Evolutionary conservation across 2,797 vertebrate genomes (phyloP), one percentile per base, ranked within the genome.

Genomic region (Sebastes hubbsi): DNA sequence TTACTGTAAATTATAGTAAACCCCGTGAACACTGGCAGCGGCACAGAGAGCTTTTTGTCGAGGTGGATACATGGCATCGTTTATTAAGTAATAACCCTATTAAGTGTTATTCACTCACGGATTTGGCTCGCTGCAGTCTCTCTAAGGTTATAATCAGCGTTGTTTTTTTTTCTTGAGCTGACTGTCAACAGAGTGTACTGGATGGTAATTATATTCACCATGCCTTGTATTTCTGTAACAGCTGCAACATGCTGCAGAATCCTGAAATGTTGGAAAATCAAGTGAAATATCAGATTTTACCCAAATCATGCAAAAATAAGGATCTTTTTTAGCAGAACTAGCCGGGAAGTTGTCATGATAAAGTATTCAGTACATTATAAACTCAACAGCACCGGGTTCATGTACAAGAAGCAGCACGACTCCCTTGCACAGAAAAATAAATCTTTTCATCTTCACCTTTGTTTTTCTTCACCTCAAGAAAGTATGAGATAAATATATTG

Each of bases 31-130:
- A 75, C 63, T 82, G 79, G 78, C 87, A 62, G 56, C 25, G 5
- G 54, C 76, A 84, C 80, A 87, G 77, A 77, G 69, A 70, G 69
- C 63, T 79, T 88, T 42, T 89, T 90, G 72, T 77, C 54, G 64
- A 49, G 59, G 38, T 75, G 64, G 80, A 81, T 71, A 54, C 42
- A 67, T 81, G 78, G 54, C 66, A 78, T 87, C 83, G 84, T 91
- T 89, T 81, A 91, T 90, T 81, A 90, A 87, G 78, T 90, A 84
- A 90, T 90, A 90, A 89, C 56, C 68, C 81, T 54, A 76, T 89
- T 87, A 88, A 88, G 81, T 80, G 67, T 80, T 81, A 75, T 80
- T 91, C 76, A 81, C 55, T 83, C 59, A 49, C 22, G 58, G 67
- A 80, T 82, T 85, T 90, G 81, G 80, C 86, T 74, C 36, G 42